Conservation (phyloP, 1,140 invertebrate species). For the Drosophila setifemur region DNA sequence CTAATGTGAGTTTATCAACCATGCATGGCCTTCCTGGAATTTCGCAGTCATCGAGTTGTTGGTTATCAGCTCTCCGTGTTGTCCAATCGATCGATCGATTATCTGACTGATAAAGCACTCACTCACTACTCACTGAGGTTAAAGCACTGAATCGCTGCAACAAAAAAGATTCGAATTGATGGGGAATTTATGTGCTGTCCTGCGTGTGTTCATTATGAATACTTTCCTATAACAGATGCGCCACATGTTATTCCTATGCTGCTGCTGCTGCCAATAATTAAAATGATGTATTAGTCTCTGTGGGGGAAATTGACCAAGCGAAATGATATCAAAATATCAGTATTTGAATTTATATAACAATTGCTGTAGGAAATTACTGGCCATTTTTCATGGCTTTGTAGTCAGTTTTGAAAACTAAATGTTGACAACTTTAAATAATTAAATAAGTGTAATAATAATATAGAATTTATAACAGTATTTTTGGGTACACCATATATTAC, state of each 20-base stretch:
- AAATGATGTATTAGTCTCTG: conserved; percentile 71
- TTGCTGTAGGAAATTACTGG: no score
- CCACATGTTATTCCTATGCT: conserved; percentile 13
- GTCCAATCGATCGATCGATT: conserved; percentile 73
- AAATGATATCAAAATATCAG: not conserved
- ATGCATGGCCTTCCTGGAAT: conserved; percentile 17
- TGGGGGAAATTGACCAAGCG: not conserved
- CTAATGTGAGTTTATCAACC: conserved; percentile 73
- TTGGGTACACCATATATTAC: no score
- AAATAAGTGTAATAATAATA: no score
- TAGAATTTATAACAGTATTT: no score
- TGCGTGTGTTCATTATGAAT: conserved; percentile 37
- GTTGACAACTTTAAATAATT: no score
- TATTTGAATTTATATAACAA: not conserved
- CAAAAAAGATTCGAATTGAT: conserved; percentile 23
- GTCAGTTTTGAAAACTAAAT: no score
- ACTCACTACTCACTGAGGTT: conserved; percentile 44
- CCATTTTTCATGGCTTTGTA: no score
- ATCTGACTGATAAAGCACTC: conserved; percentile 58
- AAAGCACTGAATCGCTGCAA: conserved; percentile 45
- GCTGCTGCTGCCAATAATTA: conserved; percentile 57
- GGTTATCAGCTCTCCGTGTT: conserved; percentile 61
- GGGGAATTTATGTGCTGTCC: conserved; percentile 4
- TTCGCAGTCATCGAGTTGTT: conserved; percentile 38
- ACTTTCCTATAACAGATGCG: conserved; percentile 33